These are phyloP conservation scores for Egretta garzetta DNA, from an alignment of 2,113 vertebrate species.

Conservation along the genomic window DNA sequence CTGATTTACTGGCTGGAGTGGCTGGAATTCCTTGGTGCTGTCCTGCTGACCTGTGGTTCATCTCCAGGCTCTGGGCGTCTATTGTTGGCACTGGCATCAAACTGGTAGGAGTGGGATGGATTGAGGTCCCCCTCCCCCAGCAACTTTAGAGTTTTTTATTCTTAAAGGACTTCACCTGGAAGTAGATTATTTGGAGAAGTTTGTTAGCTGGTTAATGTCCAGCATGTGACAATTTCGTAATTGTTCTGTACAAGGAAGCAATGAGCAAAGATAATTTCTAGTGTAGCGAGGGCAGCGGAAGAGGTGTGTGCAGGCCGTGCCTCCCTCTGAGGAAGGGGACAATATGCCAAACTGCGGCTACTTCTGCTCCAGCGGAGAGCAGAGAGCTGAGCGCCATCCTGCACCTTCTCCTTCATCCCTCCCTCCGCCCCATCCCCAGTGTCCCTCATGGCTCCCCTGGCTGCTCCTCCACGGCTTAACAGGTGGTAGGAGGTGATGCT, in stretches of 20 bases:
- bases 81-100: not conserved
- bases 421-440: accelerated
- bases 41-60: not conserved
- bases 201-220: not conserved
- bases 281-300: not conserved
- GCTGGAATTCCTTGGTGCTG: not conserved
- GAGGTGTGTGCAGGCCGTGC: not conserved
- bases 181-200: not conserved
- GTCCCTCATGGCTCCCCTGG: accelerated
- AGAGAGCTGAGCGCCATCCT: not conserved
- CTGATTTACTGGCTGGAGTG: not conserved
- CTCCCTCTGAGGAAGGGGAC: not conserved
- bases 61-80: not conserved
- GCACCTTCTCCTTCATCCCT: not conserved
- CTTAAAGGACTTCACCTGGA: not conserved
- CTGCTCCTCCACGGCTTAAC: not conserved
- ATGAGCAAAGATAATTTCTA: not conserved
- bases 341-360: not conserved
- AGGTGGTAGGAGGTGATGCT: not conserved
- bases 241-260: not conserved
- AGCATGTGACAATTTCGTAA: not conserved
- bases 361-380: not conserved
- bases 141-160: not conserved
- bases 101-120: not conserved
- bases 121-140: not conserved